Conservation (phyloP, 2,797 vertebrate genomes). For the Tiaroga cobitis region DNA sequence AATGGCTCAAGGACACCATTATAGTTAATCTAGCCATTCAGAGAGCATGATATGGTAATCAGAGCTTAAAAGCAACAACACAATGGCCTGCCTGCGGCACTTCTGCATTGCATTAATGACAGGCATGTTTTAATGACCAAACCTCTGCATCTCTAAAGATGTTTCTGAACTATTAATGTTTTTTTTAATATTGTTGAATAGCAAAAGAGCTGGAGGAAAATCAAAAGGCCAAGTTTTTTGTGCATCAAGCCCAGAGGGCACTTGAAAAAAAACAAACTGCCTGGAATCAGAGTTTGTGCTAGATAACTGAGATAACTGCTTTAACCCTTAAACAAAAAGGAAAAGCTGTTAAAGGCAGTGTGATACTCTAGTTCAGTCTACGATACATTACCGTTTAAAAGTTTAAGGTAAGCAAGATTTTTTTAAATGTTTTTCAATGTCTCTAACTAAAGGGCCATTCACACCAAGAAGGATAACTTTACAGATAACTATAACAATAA, state of each 20-base stretch:
- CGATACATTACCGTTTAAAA: neutral
- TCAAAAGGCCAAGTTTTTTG: conserved; percentile 22
- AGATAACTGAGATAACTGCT: neutral
- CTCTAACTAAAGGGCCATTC: neutral
- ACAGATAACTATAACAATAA: neutral
- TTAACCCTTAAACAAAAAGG: neutral
- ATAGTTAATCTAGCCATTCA: neutral
- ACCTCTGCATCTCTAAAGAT: neutral
- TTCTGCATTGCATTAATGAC: conserved; percentile 4
- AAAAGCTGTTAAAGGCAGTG: neutral
- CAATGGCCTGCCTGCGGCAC: neutral
- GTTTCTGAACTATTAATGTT: neutral
- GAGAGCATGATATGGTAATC: neutral
- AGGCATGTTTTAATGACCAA: neutral
- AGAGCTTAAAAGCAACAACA: neutral
- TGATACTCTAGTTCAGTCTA: neutral
- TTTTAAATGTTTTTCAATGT: neutral
- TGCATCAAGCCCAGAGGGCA: neutral
- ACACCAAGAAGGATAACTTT: neutral
- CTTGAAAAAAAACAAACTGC: neutral
- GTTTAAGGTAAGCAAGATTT: neutral
- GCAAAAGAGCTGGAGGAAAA: conserved; percentile 1
- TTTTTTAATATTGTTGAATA: neutral
- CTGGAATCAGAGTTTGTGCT: neutral
- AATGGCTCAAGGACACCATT: neutral